These are phyloP conservation scores for Mionectes olivaceus DNA, from an alignment of 2,797 vertebrate species.

Conservation along the genomic window DNA sequence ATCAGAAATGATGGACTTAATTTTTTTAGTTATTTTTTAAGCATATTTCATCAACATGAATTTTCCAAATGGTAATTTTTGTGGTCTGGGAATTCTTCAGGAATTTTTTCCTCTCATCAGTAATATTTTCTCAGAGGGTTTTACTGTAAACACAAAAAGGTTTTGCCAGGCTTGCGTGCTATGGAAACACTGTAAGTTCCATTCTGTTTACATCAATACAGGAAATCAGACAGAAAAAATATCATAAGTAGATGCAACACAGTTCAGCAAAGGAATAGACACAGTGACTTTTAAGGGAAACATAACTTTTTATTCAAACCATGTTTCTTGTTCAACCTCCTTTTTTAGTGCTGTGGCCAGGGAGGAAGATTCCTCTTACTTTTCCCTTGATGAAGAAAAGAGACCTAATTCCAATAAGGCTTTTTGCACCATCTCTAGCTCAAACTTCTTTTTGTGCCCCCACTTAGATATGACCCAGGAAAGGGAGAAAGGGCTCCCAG, in stretches of 20 bases:
- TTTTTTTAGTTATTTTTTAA: neutral
- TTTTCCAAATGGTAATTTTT: neutral
- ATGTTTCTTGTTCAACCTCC: neutral
- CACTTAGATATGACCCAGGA: neutral
- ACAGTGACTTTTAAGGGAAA: neutral
- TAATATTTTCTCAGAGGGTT: neutral
- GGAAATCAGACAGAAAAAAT: neutral
- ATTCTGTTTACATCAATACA: neutral
- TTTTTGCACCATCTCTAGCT: neutral
- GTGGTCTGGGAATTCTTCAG: neutral
- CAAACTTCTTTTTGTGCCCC: neutral
- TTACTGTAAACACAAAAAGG: neutral
- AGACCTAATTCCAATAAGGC: neutral
- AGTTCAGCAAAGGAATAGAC: neutral
- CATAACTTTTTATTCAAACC: neutral
- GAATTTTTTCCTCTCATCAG: neutral
- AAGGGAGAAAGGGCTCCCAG: neutral
- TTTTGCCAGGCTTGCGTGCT: neutral
- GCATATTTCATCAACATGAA: neutral
- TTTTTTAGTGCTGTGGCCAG: neutral
- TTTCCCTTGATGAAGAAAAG: neutral
- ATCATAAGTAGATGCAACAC: neutral
- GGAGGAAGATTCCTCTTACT: neutral
- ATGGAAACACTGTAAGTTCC: neutral
- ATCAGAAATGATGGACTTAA: neutral